Percentiles rank a stretch among this genome's conserved stretches.
phyloP scores from a whole-genome alignment of 2,888 invertebrate genomes.

The Cosmopolites sordidus region DNA sequence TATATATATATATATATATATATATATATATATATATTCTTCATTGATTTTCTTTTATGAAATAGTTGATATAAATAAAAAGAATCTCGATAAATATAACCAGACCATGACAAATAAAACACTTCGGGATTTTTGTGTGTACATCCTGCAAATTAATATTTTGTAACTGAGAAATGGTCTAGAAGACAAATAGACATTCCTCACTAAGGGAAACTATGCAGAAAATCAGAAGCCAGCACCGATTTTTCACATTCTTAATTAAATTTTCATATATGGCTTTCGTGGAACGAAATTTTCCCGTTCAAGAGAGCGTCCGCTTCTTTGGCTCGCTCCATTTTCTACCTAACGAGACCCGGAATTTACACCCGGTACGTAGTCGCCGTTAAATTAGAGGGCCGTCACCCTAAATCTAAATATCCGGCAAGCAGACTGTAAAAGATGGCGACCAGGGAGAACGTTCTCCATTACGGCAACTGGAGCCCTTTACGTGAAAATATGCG shows the following conservation, averaged over 20 bases:
- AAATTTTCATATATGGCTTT: too few relatives aligned
- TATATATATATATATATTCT: background rate
- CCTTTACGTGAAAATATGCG: background rate
- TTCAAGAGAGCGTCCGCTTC: background rate
- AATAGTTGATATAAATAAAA: too few relatives aligned
- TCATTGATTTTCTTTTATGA: background rate
- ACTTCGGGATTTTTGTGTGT: too few relatives aligned
- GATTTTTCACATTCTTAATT: too few relatives aligned
- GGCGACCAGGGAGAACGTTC: conserved; percentile 7
- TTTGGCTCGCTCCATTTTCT: background rate
- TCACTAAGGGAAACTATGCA: too few relatives aligned
- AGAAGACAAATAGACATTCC: too few relatives aligned
- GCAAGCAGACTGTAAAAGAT: conserved; percentile 15
- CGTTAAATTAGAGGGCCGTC: conserved; percentile 7
- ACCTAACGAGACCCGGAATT: background rate
- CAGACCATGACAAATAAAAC: too few relatives aligned
- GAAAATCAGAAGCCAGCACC: too few relatives aligned
- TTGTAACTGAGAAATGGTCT: too few relatives aligned
- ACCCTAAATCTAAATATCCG: conserved; percentile 11
- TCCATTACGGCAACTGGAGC: conserved; percentile 4
- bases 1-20: conserved; percentile 5
- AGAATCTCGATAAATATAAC: too few relatives aligned
- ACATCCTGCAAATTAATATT: too few relatives aligned
- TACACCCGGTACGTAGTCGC: background rate
- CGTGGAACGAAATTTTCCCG: too few relatives aligned